Base-by-base conservation (phyloP, 2,113 vertebrate genomes). In the Orthochromis indermauri region DNA sequence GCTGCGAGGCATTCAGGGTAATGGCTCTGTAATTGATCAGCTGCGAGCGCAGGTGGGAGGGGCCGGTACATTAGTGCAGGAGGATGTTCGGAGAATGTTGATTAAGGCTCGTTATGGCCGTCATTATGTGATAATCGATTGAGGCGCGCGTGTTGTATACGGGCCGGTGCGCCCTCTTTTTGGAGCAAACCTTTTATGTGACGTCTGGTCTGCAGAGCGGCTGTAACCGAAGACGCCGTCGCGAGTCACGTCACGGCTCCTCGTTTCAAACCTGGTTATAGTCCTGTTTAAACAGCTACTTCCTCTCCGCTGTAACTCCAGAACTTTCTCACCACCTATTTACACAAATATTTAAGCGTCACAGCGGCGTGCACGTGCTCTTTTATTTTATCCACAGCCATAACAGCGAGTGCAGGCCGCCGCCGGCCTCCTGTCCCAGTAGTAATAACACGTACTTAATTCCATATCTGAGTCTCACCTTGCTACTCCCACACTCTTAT, bases 1-100 rank as follows among this genome's bases (percentile, higher is more conserved):
- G 88, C 86, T 81, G 90, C 82, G 81, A 86, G 91, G 90, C 90
- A 84, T 90, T 81, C 88, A 24, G 80, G 26, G 49, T 96, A 96
- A 96, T 96, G 95, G 94, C 88, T 84, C 80, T 80, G 91, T 92
- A 95, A 96, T 95, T 96, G 95, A 95, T 96, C 94, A 92, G 80
- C 90, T 84, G 89, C 90, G 54, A 83, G 87, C 68, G 40, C 51
- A 63, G 86, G 88, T 76, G 94, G 91, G 91, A 82, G 89, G 92
- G 92, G 92, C 90, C 88, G 93, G 68, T 93, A 83, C 93, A 93
- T 94, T 95, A 95, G 93, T 85, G 91, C 88, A 73, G 79, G 87
- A 91, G 90, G 93, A 91, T 90, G 93, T 93, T 92, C 89, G 88
- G 90, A 92, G 89, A 94, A 94, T 89, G 92, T 95, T 96, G 94